A percentile compares a stretch with the other conserved stretches of the same genome.
Evolutionary conservation across 1,140 invertebrate genomes (phyloP).

Genomic region (Onthophagus taurus): DNA sequence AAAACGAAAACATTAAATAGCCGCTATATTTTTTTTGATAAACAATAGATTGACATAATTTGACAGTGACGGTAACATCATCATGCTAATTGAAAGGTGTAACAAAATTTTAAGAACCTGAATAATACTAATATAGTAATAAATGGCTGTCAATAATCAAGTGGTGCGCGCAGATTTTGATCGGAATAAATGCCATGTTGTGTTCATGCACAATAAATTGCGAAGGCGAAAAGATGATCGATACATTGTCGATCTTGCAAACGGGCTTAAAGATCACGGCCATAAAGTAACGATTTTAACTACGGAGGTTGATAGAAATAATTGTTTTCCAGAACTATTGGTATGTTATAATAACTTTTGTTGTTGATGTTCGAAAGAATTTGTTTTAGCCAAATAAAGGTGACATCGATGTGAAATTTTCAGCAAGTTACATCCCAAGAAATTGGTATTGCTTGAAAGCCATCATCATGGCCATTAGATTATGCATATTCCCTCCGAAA

Average conservation of each 20-base stretch:
- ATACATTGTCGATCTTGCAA: slow-evolving; percentile 27
- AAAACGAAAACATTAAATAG: too few species aligned
- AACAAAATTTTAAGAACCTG: too few species aligned
- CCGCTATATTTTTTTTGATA: too few species aligned
- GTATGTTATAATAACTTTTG: slow-evolving; percentile 15
- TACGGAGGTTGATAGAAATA: slow-evolving; percentile 20
- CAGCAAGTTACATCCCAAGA: slow-evolving; percentile 3
- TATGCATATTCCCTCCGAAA: slow-evolving; percentile 22
- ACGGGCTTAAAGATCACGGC: slow-evolving; percentile 22
- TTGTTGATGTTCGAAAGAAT: background rate
- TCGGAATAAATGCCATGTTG: slow-evolving; percentile 17
- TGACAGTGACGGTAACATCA: too few species aligned
- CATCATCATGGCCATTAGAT: slow-evolving; percentile 23
- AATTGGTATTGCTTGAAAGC: slow-evolving; percentile 17
- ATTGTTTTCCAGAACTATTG: slow-evolving; percentile 23
- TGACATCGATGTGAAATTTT: slow-evolving; percentile 12
- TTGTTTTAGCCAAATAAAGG: slow-evolving; percentile 6
- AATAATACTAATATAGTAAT: too few species aligned
- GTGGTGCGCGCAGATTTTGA: too few species aligned
- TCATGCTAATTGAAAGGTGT: too few species aligned
- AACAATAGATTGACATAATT: too few species aligned
- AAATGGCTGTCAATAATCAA: too few species aligned
- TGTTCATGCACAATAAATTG: slow-evolving; percentile 28
- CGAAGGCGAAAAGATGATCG: slow-evolving; percentile 24
- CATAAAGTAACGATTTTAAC: slow-evolving; percentile 26